These are phyloP conservation scores for Odontothrips loti DNA, from an alignment of 2,888 invertebrate genomes.

Conservation along the genomic window DNA sequence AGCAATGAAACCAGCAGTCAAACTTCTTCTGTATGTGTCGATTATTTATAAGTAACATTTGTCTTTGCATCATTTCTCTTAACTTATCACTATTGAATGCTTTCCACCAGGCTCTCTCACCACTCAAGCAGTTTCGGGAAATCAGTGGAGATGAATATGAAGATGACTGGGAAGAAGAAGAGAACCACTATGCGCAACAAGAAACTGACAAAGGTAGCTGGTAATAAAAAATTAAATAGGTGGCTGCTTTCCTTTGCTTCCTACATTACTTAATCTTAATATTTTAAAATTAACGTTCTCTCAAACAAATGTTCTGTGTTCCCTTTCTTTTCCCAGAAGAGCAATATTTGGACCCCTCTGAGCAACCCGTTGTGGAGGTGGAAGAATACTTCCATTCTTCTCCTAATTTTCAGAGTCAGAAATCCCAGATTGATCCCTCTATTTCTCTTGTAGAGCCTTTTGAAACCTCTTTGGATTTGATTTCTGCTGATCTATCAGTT, in stretches of 20 bases:
- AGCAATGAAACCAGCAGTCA: neutral
- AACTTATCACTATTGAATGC: neutral
- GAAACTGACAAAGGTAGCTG: neutral
- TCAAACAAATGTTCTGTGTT: neutral
- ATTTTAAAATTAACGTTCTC: neutral
- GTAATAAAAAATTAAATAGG: neutral
- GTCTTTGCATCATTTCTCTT: neutral
- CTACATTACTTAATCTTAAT: neutral
- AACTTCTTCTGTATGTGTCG: neutral
- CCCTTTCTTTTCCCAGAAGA: neutral
- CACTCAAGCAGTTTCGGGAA: neutral
- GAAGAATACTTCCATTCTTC: neutral
- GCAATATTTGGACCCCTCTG: neutral
- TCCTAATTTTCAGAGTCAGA: neutral
- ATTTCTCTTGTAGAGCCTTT: neutral
- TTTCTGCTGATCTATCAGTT: neutral
- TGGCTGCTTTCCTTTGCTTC: neutral
- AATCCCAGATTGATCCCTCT: neutral
- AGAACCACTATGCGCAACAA: neutral
- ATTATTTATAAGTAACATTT: neutral
- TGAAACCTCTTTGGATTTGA: neutral
- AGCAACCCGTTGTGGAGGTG: neutral
- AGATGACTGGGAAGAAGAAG: conserved; percentile 10
- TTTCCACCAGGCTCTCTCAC: neutral
- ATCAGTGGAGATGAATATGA: neutral